phyloP scores from a whole-genome alignment of 2,113 vertebrate species.

The Trachemys scripta region DNA sequence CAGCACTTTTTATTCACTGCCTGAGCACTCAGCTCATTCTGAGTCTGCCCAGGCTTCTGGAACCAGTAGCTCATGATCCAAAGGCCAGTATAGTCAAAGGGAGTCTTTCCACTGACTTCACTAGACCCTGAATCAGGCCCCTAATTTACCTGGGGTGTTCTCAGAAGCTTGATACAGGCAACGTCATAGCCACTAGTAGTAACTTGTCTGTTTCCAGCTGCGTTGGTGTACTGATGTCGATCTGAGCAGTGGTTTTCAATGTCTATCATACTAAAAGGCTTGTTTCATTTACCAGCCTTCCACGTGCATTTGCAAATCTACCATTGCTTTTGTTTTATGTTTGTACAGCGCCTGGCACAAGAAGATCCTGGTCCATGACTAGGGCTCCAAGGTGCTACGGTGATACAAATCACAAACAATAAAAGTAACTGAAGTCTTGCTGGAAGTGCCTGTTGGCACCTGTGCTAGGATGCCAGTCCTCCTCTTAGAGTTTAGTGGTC shows the following conservation, averaged over 20 bases:
- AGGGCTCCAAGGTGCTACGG: background rate
- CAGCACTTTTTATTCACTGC: background rate
- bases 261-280: background rate
- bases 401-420: background rate
- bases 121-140: fast-evolving
- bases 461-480: background rate
- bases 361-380: background rate
- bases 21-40: background rate
- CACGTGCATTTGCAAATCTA: background rate
- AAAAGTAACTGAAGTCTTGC: background rate
- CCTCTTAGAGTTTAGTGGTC: background rate
- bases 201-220: background rate
- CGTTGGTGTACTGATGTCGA: background rate
- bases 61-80: background rate
- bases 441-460: background rate
- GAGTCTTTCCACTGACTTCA: background rate
- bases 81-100: fast-evolving
- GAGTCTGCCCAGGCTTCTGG: background rate
- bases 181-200: background rate
- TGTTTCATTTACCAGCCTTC: background rate
- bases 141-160: background rate
- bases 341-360: background rate
- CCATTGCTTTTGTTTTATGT: background rate
- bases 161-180: background rate
- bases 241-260: background rate